phyloP scores from a whole-genome alignment of 2,888 invertebrate genomes.

The Epirrhoe tristata region DNA sequence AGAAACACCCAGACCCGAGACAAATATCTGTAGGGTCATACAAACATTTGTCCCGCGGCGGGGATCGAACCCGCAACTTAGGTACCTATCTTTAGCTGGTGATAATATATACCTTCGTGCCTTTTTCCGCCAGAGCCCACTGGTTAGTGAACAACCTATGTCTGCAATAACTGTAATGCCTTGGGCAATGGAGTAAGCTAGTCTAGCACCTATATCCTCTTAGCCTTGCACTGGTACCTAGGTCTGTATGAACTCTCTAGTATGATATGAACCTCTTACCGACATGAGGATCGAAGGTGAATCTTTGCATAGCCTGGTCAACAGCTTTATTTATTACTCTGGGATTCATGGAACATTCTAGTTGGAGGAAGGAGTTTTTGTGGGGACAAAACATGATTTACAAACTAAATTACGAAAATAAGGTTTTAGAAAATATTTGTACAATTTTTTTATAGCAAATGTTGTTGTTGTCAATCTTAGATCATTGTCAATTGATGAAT shows the following conservation, averaged over 20 bases:
- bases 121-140: too few species aligned
- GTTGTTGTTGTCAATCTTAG: slow-evolving; percentile 9
- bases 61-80: too few species aligned
- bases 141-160: too few species aligned
- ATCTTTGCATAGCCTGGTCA: slow-evolving; percentile 63
- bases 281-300: slow-evolving; percentile 59
- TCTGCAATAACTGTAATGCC: too few species aligned
- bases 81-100: too few species aligned
- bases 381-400: slow-evolving; percentile 73
- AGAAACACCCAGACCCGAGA: too few species aligned
- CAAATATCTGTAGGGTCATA: too few species aligned
- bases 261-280: slow-evolving; percentile 51
- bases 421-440: slow-evolving; percentile 30
- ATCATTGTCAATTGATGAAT: too few species aligned
- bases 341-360: slow-evolving; percentile 71
- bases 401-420: slow-evolving; percentile 17
- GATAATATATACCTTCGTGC: too few species aligned
- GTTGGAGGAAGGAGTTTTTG: slow-evolving; percentile 76
- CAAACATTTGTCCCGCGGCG: too few species aligned
- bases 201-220: neutral
- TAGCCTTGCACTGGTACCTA: neutral
- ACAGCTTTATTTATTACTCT: slow-evolving; percentile 74
- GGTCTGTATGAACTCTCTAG: neutral
- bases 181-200: neutral
- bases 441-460: slow-evolving; percentile 23